Percentiles rank a stretch among this genome's conserved stretches.
Conservation (phyloP, 2,113 vertebrate genomes). For the Dolichotis patagonum region DNA sequence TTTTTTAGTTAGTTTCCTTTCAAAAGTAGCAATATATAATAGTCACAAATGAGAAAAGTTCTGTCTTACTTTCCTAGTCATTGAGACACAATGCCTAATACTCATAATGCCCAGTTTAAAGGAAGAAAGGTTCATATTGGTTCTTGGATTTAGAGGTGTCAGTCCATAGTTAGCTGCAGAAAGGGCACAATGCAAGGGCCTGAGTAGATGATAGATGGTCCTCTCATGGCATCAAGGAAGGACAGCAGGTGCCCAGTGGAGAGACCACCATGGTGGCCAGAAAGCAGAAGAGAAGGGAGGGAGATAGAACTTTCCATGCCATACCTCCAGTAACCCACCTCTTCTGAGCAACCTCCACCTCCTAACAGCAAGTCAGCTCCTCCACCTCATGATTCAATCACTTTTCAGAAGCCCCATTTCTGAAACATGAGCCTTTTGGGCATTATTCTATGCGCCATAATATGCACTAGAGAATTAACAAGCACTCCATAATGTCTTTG, state of each 20-base stretch:
- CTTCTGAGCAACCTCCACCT: not conserved
- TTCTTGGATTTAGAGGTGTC: not conserved
- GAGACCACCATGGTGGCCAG: not conserved
- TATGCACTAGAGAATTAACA: not conserved
- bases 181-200: not conserved
- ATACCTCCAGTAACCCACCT: not conserved
- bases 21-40: conserved; percentile 29
- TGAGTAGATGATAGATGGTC: not conserved
- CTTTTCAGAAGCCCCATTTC: not conserved
- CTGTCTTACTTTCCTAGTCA: not conserved
- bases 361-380: not conserved
- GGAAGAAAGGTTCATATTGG: not conserved
- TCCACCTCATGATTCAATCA: not conserved
- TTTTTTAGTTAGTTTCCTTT: conserved; percentile 22
- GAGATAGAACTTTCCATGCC: not conserved
- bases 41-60: conserved; percentile 18
- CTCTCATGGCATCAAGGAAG: not conserved
- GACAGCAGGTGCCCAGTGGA: not conserved
- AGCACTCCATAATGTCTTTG: not conserved
- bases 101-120: not conserved
- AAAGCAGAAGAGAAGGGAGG: not conserved
- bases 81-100: too few species aligned
- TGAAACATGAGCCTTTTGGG: not conserved
- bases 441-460: not conserved
- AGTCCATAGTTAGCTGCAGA: not conserved